A percentile compares a stretch with the other conserved stretches of the same genome.
phyloP scores from a whole-genome alignment of 1,140 invertebrate genomes.

The Zeugodacus cucurbitae region DNA sequence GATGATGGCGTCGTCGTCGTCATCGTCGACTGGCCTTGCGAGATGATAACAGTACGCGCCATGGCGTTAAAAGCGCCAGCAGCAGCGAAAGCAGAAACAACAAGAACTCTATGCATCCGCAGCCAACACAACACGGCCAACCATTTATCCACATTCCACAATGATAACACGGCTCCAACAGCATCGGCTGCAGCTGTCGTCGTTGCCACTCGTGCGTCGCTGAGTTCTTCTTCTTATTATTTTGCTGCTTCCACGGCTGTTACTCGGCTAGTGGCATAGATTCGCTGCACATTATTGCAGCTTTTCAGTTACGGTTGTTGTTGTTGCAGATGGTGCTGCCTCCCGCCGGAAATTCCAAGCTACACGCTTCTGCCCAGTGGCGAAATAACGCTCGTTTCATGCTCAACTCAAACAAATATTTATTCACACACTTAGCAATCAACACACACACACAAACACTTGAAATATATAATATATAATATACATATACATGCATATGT shows the following conservation, averaged over 20 bases:
- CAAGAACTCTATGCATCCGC: not conserved
- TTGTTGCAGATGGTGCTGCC: not conserved
- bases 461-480: not conserved
- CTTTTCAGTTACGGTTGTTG: not conserved
- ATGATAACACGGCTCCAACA: not conserved
- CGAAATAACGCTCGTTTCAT: not conserved
- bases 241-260: not conserved
- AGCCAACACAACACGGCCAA: not conserved
- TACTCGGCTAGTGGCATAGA: not conserved
- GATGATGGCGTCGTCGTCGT: not conserved
- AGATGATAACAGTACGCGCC: not conserved
- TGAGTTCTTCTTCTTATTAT: not conserved
- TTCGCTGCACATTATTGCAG: not conserved
- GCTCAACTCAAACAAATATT: not conserved
- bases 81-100: not conserved
- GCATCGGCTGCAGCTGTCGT: not conserved
- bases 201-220: not conserved
- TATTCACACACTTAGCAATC: not conserved
- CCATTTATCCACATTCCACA: constrained; percentile 25
- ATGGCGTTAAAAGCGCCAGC: not conserved
- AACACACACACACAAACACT: too few species aligned
- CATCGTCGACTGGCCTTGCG: not conserved
- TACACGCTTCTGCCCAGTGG: not conserved
- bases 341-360: not conserved
- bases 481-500: not conserved